phyloP scores from a whole-genome alignment of 2,113 vertebrate genomes.

The Muntiacus reevesi region DNA sequence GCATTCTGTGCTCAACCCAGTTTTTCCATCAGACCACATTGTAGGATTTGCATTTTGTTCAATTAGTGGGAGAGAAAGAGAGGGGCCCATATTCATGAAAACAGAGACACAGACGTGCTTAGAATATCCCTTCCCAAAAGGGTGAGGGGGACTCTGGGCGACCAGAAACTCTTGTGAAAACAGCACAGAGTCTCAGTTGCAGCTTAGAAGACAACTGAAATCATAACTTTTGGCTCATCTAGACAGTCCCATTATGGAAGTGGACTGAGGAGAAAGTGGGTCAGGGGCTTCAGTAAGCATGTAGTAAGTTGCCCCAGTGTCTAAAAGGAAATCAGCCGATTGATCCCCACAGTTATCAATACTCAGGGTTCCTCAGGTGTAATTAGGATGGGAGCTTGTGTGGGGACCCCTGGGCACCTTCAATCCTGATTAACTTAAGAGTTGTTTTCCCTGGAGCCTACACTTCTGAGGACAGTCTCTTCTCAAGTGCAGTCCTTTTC shows the following conservation, averaged over 20 bases:
- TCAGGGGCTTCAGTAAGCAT: background rate
- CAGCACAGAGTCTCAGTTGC: background rate
- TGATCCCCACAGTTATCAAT: background rate
- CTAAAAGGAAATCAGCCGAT: background rate
- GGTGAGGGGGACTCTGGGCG: background rate
- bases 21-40: background rate
- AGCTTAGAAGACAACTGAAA: background rate
- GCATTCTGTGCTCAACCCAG: background rate
- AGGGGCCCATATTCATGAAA: background rate
- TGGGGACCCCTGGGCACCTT: background rate
- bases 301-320: background rate
- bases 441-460: background rate
- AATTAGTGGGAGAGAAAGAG: background rate
- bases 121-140: background rate
- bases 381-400: background rate
- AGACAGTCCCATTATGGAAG: background rate
- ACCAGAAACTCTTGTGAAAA: background rate
- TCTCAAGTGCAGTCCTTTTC: background rate
- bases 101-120: background rate
- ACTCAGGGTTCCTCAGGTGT: background rate
- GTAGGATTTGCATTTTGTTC: background rate
- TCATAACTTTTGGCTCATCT: background rate
- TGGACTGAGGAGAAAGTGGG: background rate
- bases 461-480: background rate
- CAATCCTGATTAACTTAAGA: background rate